Evolutionary conservation across 2,113 vertebrate species (phyloP).

Genomic region (Cheirogaleus medius): DNA sequence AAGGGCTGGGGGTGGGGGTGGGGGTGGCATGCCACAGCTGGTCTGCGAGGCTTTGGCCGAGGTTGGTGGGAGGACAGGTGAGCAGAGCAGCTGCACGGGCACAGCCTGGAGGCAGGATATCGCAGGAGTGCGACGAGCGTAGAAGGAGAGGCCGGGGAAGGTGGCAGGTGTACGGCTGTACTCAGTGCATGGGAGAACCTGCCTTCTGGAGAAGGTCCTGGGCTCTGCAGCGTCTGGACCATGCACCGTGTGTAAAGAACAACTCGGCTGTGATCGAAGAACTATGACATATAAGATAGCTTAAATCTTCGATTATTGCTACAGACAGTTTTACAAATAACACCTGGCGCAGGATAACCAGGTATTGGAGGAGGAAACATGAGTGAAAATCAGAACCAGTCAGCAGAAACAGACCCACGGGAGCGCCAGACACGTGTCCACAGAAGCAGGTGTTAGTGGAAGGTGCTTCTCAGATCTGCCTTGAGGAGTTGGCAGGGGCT

Average conservation of each 20-base stretch:
- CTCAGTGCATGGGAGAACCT: not conserved
- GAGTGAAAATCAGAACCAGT: not conserved
- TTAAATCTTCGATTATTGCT: no score
- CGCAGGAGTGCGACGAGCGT: no score
- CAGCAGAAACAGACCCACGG: not conserved
- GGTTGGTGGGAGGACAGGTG: not conserved
- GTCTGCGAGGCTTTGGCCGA: not conserved
- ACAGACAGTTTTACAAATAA: not conserved
- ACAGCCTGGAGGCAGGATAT: no score
- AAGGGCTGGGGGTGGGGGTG: not conserved
- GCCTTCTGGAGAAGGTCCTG: not conserved
- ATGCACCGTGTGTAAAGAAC: not conserved
- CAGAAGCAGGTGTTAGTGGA: not conserved
- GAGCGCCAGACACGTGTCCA: no score
- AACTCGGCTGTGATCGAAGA: not conserved
- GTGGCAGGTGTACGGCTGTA: not conserved
- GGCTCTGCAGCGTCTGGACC: not conserved
- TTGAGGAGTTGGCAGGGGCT: not conserved
- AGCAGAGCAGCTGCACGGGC: not conserved
- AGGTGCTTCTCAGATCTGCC: not conserved
- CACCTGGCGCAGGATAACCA: not conserved
- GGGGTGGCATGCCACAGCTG: not conserved
- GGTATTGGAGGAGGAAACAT: not conserved
- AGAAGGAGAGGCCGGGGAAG: not conserved
- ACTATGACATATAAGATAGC: not conserved